Percentiles rank a stretch among this genome's conserved stretches.
Conservation (phyloP, 2,113 vertebrate genomes). For the Pelusios castaneus region DNA sequence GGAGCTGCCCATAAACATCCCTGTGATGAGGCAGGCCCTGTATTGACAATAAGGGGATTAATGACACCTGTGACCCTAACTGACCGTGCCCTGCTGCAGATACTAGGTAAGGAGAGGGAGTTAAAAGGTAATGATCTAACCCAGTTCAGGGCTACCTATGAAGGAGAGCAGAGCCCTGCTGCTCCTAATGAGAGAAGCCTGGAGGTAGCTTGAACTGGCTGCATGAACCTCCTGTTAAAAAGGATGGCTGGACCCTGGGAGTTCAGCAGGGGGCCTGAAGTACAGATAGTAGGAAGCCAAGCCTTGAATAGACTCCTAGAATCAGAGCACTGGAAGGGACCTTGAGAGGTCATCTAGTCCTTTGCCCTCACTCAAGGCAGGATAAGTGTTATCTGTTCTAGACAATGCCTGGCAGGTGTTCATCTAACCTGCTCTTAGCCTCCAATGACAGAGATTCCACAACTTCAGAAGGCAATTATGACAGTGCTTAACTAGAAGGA, state of each 20-base stretch:
- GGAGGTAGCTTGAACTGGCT: no score
- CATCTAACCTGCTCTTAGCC: background rate
- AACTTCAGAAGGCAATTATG: background rate
- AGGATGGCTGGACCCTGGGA: background rate
- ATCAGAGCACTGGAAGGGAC: background rate
- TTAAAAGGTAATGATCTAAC: no score
- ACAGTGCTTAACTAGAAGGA: background rate
- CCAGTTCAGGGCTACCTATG: no score
- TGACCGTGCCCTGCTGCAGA: no score
- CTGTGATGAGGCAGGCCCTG: no score
- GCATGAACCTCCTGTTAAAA: no score
- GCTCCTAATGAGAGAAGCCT: no score
- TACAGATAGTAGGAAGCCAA: background rate
- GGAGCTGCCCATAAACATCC: no score
- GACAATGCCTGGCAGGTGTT: background rate
- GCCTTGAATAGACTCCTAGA: background rate
- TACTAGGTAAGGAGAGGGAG: no score
- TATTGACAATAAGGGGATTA: no score
- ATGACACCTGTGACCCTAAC: no score
- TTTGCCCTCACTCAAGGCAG: background rate
- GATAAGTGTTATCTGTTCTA: background rate
- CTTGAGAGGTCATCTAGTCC: background rate
- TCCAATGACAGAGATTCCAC: background rate
- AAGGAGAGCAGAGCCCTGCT: no score
- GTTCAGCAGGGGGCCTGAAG: background rate